Base-by-base conservation (phyloP, 2,888 invertebrate genomes). In the Fissipunctia ypsillon region DNA sequence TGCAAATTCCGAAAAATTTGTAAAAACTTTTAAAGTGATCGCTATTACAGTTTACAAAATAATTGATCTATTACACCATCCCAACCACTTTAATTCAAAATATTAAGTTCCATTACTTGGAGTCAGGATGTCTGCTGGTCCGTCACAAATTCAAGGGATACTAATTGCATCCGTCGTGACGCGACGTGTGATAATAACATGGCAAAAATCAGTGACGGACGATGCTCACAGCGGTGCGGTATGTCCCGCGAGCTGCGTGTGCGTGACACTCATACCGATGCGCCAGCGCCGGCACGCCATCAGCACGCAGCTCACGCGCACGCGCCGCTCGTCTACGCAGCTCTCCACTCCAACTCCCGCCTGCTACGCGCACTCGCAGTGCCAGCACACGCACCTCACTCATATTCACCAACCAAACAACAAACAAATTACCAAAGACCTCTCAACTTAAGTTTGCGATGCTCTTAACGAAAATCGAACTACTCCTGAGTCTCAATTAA, bases 191-290 rank as follows among this genome's bases (percentile, higher is more conserved):
- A 65, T 45, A 54, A 45, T 65, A 68, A 63, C 64, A 71, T 66
- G 83, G 48, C 78, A 60, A 73, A 70, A 61, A 68, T 50, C 52
- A 50, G 63, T 65, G 56, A 57, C 52, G 43, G 48, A 12, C 45
- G 74, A 54, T 57, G 68, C 72, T 50, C 80, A 25, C 66, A 19
- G 75, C 54, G 57, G 64, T 69, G 74, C 79, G 80, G 82, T 85
- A 81, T 79, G 82, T 69, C 63, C 81, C 78, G 78, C 65, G 50
- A 69, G 41, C 61, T 45, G 38, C 22, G 75, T 3, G 56, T 52
- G 74, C 86, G 86, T 86, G 88, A 63, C 65, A n/a, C 66, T 70
- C 87, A 83, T 85, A 87, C 85, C 73, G 83, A 85, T 83, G 70
- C 50, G 50, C 43, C 54, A 38, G 70, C 50, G 50, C 43, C 54